Conservation (phyloP, 2,888 invertebrate genomes). For the Eurois occulta region DNA sequence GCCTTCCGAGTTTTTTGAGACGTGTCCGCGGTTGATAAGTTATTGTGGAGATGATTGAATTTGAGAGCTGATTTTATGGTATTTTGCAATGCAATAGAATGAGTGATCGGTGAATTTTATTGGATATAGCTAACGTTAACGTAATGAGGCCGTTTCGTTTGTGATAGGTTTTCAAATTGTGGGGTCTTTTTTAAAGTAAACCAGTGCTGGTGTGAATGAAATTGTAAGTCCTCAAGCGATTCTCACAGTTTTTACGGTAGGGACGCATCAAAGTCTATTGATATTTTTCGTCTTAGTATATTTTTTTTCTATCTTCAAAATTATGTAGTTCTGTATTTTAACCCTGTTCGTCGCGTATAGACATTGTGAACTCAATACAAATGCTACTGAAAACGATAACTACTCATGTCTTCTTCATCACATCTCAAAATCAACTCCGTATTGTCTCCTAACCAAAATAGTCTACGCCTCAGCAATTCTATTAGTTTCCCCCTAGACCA, state of each 20-base stretch:
- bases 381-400: background rate
- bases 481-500: slow-evolving; percentile 56
- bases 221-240: background rate
- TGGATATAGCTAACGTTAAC: background rate
- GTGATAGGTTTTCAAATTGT: too few species aligned
- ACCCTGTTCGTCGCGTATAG: background rate
- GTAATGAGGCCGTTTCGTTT: background rate
- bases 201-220: background rate
- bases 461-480: slow-evolving; percentile 46
- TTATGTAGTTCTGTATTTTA: background rate
- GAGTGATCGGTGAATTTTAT: background rate
- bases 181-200: background rate
- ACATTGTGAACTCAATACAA: background rate
- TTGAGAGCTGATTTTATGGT: slow-evolving; percentile 28
- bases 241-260: background rate
- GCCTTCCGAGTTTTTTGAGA: slow-evolving; percentile 78
- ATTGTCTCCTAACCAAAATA: slow-evolving; percentile 50
- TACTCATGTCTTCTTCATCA: background rate
- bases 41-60: slow-evolving; percentile 44
- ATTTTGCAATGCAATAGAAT: background rate
- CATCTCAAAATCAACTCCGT: slow-evolving; percentile 20
- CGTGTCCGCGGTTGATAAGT: slow-evolving; percentile 52
- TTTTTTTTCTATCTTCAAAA: background rate
- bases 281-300: background rate
- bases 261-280: background rate